Percentiles rank a stretch among this genome's conserved stretches.
Evolutionary conservation across 2,797 vertebrate genomes (phyloP).

Genomic region (Gastrophryne carolinensis): DNA sequence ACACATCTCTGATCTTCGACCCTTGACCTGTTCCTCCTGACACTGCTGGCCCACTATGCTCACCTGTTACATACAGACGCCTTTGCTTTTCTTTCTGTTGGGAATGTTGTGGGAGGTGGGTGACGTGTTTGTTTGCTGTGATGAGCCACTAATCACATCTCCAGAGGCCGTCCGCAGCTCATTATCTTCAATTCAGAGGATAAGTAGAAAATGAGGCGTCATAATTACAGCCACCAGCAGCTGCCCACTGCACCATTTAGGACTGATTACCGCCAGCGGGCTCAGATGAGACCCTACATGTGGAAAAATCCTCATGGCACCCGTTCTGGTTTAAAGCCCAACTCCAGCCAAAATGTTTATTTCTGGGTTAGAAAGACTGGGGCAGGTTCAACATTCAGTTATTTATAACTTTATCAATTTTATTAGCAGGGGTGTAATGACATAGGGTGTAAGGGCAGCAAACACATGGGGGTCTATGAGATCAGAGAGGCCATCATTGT

Average conservation of each 20-base stretch:
- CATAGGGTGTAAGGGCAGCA: no score
- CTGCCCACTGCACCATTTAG: neutral
- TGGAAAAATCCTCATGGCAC: neutral
- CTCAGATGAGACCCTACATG: neutral
- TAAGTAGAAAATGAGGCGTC: slow-evolving; percentile 15
- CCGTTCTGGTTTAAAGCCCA: neutral
- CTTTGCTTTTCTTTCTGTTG: neutral
- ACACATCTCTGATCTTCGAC: no score
- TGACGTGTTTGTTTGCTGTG: neutral
- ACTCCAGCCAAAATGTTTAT: no score
- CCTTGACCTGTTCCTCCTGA: neutral
- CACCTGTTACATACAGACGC: neutral
- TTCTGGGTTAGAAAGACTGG: no score
- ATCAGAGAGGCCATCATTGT: no score
- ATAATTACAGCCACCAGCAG: neutral
- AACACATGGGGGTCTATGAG: no score
- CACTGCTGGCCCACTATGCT: neutral
- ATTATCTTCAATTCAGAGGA: neutral
- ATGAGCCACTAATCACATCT: neutral
- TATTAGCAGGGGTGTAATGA: no score
- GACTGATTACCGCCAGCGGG: neutral
- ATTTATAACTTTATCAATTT: no score
- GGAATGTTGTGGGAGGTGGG: neutral
- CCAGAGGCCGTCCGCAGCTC: neutral
- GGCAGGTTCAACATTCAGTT: no score